These are phyloP conservation scores for Sesia apiformis DNA, from an alignment of 2,888 invertebrate genomes.

Conservation along the genomic window DNA sequence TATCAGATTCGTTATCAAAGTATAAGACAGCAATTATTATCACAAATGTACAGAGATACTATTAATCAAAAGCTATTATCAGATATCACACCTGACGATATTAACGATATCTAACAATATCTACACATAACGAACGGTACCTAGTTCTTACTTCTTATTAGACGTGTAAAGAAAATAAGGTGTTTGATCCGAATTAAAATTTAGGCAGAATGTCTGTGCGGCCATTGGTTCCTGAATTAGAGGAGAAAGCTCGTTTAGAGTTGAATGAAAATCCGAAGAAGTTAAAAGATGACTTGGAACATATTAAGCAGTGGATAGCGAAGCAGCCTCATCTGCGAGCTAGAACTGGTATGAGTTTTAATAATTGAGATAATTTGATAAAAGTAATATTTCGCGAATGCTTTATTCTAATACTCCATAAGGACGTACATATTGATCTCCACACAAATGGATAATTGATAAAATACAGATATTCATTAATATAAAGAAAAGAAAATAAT, in stretches of 20 bases:
- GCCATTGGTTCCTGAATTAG: slow-evolving; percentile 30
- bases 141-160: no score
- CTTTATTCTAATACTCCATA: no score
- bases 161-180: no score
- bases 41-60: background rate
- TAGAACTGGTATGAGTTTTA: slow-evolving; percentile 33
- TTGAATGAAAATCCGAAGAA: slow-evolving; percentile 55
- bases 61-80: background rate
- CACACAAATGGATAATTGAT: no score
- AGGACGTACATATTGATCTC: no score
- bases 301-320: slow-evolving; percentile 52
- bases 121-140: no score
- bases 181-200: background rate
- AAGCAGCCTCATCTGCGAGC: slow-evolving; percentile 56
- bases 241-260: slow-evolving; percentile 48
- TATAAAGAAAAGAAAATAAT: no score
- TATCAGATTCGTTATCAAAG: background rate
- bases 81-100: background rate
- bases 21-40: background rate
- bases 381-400: background rate
- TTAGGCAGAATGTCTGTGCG: slow-evolving; percentile 33
- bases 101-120: background rate
- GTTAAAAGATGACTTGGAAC: slow-evolving; percentile 38
- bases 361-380: background rate
- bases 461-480: no score